Conservation (phyloP, 2,888 invertebrate species). For the Spatulosminthurus flaviceps region DNA sequence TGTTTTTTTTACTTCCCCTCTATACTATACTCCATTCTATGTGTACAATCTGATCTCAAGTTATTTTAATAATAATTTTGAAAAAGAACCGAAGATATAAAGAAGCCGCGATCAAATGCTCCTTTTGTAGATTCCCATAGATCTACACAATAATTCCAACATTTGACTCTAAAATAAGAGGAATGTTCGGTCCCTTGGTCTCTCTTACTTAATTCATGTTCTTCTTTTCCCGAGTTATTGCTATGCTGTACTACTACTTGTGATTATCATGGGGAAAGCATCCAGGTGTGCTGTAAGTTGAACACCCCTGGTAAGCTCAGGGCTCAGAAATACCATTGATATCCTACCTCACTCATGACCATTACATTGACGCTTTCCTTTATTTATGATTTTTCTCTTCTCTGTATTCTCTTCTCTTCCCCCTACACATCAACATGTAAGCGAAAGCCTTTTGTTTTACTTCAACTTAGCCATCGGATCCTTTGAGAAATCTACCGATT, state of each 20-base stretch:
- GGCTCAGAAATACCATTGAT: neutral
- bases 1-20: neutral
- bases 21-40: neutral
- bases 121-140: neutral
- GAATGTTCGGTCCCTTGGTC: neutral
- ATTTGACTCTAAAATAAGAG: neutral
- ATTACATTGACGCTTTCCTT: neutral
- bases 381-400: neutral
- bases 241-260: too few species aligned
- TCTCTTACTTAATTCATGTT: neutral
- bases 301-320: slow-evolving; percentile 9
- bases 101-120: slow-evolving; percentile 1
- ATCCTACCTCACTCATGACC: neutral
- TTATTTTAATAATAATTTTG: neutral
- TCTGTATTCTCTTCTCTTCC: too few species aligned
- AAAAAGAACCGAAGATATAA: neutral
- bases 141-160: neutral
- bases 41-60: neutral
- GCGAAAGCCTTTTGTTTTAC: neutral
- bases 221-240: neutral
- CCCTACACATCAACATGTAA: too few species aligned
- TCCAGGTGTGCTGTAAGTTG: slow-evolving; percentile 1
- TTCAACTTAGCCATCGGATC: neutral
- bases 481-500: too few species aligned
- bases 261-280: neutral